Percentiles rank a stretch among this genome's conserved stretches.
phyloP scores from a whole-genome alignment of 2,797 vertebrate species.

The Myotis planiceps region DNA sequence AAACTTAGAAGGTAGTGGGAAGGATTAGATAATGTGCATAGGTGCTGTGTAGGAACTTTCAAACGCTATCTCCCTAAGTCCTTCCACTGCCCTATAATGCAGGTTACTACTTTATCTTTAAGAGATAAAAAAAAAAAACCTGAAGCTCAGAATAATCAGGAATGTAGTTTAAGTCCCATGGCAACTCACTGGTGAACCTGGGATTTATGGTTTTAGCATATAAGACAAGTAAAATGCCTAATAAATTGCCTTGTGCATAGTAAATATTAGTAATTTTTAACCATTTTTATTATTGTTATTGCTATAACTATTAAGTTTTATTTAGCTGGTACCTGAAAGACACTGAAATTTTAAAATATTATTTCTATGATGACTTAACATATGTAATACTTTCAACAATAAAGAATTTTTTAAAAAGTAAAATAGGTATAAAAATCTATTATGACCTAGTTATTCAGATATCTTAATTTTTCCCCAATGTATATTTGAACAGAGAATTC shows the following conservation, averaged over 20 bases:
- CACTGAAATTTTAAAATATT: background rate
- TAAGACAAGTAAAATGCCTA: background rate
- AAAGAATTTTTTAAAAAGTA: too few species aligned
- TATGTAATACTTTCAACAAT: too few species aligned
- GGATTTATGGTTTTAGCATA: background rate
- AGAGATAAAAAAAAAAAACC: background rate
- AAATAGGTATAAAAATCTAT: constrained; percentile 15
- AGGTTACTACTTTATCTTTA: background rate
- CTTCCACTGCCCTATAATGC: background rate
- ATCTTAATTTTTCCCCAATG: background rate
- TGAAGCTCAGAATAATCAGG: background rate
- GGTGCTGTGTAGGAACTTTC: background rate
- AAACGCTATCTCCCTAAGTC: background rate
- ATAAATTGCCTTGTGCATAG: background rate
- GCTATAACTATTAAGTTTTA: background rate
- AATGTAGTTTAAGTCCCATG: background rate
- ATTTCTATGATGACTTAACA: background rate
- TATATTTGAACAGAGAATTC: background rate
- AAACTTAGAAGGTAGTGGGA: background rate
- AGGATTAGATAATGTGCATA: background rate
- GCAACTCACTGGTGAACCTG: background rate
- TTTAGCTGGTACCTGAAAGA: background rate
- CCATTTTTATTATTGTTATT: background rate
- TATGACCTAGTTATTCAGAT: background rate
- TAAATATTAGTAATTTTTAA: constrained; percentile 35